Base-by-base conservation (phyloP, 2,888 invertebrate genomes). In the Eupithecia inturbata region DNA sequence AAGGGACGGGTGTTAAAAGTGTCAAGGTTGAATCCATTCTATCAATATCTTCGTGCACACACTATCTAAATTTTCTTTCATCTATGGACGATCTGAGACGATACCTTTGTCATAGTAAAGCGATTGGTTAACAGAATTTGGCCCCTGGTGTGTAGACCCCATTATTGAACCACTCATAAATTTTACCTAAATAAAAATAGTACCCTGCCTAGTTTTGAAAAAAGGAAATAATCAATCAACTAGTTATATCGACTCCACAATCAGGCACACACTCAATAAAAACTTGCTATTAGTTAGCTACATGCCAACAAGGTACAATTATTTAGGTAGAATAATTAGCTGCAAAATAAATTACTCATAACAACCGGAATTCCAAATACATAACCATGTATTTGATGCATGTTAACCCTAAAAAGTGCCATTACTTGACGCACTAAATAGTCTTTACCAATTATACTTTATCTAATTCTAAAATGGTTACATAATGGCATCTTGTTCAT, bases 221-320 rank as follows among this genome's bases (percentile, higher is more conserved):
- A 64, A 64, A 64, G 36, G 63, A 64, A 64, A 64, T 64, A 66
- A 66, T 66, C 66, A 39, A 76, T 76, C 71, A 78, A 70, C 71
- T 64, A 19, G 39, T 69, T 53, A 70, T 53, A 66, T 39, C 22
- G 26, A n/a, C 22, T 36, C 36, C 22, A 39, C 64, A 62, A 73
- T 41, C n/a, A 67, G 67, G 31, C 67, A 57, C 64, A 41, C 5
- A 19, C 26, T 19, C 9, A 26, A 53, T 6, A 67, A 53, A 71
- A 57, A 71, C 64, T 64, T 62, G 62, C 10, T 9, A 31, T 28
- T 62, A 62, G 62, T 7, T 16, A 64, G n/a, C 64, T 66, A 39
- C 66, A 39, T 66, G 39, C 66, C 66, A 64, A 66, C 36, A 66
- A 66, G 66, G 33, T 39, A 26, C 66, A 66, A 66, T 66, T 66